These are phyloP conservation scores for Nibea coibor DNA, from an alignment of 2,113 vertebrate genomes.

Conservation along the genomic window DNA sequence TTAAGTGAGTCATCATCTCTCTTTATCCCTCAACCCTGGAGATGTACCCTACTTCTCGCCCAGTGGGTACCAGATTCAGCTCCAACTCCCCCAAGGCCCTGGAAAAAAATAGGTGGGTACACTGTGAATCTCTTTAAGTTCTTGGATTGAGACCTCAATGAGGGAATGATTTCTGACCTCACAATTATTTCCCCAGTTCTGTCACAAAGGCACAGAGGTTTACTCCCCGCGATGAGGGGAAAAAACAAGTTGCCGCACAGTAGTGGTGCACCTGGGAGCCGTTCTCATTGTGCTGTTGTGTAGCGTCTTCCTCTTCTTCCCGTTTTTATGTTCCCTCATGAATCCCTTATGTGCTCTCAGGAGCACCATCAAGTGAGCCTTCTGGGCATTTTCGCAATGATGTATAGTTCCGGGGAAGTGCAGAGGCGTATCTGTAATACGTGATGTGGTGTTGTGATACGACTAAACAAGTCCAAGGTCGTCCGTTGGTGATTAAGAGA, in stretches of 20 bases:
- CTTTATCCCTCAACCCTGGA: not conserved
- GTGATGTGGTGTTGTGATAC: conserved; percentile 57
- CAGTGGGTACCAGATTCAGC: not conserved
- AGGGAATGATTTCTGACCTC: not conserved
- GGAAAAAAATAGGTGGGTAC: not conserved
- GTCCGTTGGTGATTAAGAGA: conserved; percentile 67
- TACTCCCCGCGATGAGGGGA: not conserved
- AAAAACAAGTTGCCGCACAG: conserved; percentile 20
- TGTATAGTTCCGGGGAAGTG: conserved; percentile 52
- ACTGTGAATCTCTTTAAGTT: not conserved
- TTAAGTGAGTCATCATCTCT: not conserved
- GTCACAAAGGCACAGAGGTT: conserved; percentile 25
- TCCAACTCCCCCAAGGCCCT: not conserved
- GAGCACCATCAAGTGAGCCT: conserved; percentile 58
- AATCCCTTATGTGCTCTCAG: conserved; percentile 56
- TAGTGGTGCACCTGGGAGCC: conserved; percentile 23
- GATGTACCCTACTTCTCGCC: not conserved
- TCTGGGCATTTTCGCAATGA: conserved; percentile 52
- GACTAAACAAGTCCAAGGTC: conserved; percentile 73
- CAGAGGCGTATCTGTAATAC: conserved; percentile 40
- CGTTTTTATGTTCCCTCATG: conserved; percentile 56
- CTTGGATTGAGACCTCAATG: conserved; percentile 13
- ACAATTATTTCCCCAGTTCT: not conserved
- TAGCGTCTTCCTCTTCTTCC: conserved; percentile 23
- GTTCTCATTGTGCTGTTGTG: conserved; percentile 30